Conservation (phyloP, 2,113 vertebrate species). For the Tinamus guttatus region DNA sequence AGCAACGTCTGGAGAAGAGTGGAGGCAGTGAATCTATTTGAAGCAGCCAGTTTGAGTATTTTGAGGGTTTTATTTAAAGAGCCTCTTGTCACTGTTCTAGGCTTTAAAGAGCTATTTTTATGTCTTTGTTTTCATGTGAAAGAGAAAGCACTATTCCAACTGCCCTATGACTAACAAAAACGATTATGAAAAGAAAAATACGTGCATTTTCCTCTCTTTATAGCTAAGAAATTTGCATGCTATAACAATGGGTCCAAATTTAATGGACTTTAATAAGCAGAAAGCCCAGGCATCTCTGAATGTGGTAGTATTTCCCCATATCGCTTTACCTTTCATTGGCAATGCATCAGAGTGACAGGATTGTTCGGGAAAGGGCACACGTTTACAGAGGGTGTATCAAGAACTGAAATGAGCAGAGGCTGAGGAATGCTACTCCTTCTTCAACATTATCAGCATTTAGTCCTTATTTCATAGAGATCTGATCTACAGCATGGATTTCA, state of each 20-base stretch:
- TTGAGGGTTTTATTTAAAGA: slow-evolving; percentile 58
- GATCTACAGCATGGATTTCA: fast-evolving
- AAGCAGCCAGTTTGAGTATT: slow-evolving; percentile 25
- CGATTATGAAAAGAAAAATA: slow-evolving; percentile 7
- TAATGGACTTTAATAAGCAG: not conserved
- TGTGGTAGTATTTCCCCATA: not conserved
- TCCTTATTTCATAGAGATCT: not conserved
- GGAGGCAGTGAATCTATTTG: not conserved
- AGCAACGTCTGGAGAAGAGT: not conserved
- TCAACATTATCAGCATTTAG: not conserved
- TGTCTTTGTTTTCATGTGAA: slow-evolving; percentile 62
- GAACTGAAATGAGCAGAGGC: not conserved
- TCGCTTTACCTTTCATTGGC: not conserved
- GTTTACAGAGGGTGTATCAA: fast-evolving
- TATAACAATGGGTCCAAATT: not conserved
- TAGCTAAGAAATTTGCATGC: slow-evolving; percentile 34
- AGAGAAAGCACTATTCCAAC: slow-evolving; percentile 54
- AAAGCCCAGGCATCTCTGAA: not conserved
- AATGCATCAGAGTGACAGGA: not conserved
- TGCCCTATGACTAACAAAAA: slow-evolving; percentile 50
- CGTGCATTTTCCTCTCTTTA: slow-evolving; percentile 6
- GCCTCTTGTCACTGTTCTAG: slow-evolving; percentile 5
- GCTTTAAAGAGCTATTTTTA: slow-evolving; percentile 61
- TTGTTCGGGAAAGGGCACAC: not conserved
- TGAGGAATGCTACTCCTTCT: not conserved